These are phyloP conservation scores for Anthonomus grandis DNA, from an alignment of 1,140 invertebrate species.

Conservation along the genomic window DNA sequence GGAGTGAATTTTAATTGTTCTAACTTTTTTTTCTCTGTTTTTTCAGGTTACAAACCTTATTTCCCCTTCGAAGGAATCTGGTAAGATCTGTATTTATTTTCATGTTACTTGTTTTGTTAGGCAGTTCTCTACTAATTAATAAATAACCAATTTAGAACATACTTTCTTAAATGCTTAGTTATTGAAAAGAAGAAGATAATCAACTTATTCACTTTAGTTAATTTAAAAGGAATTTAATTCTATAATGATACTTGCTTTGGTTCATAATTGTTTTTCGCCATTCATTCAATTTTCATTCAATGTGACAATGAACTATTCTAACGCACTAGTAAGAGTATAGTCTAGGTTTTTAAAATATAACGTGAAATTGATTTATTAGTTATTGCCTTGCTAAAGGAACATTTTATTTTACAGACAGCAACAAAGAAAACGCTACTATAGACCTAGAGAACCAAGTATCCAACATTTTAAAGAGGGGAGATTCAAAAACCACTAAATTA, in stretches of 20 bases:
- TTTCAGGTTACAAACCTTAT: not conserved
- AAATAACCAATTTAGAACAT: too few species aligned
- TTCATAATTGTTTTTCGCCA: not conserved
- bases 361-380: too few species aligned
- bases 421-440: conserved; percentile 30
- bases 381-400: too few species aligned
- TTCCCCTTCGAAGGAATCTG: conserved; percentile 14
- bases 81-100: conserved; percentile 8
- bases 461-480: conserved; percentile 25
- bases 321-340: too few species aligned
- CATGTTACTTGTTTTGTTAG: not conserved
- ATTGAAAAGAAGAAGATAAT: too few species aligned
- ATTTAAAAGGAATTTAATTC: too few species aligned
- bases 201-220: too few species aligned
- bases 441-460: conserved; percentile 8
- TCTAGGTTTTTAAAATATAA: too few species aligned
- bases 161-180: too few species aligned
- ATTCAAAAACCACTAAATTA: conserved; percentile 26
- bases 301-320: too few species aligned
- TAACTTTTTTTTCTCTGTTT: too few species aligned
- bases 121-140: not conserved
- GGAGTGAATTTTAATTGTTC: not conserved
- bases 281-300: conserved; percentile 12
- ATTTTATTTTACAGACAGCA: too few species aligned
- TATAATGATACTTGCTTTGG: conserved; percentile 6